Evolutionary conservation across 53 echinoderm and acorn worm species (phyloP).

Genomic region (Arbacia lixula): DNA sequence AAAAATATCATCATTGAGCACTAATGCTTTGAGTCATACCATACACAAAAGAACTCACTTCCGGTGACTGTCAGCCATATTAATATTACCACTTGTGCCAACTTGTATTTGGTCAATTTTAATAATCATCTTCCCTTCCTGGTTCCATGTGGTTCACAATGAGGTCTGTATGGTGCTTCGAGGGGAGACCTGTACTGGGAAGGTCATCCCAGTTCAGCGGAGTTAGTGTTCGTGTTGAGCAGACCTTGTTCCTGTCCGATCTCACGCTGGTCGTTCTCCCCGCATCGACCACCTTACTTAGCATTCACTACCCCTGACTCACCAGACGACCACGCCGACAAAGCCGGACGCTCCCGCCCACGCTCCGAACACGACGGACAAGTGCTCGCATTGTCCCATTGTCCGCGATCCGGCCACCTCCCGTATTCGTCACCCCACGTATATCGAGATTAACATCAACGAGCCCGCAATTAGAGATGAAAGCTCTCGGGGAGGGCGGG

Average conservation of each 20-base stretch:
- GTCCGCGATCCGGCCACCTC: constrained; percentile 2
- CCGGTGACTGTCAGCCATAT: no score
- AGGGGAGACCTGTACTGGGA: not conserved
- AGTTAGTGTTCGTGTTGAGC: not conserved
- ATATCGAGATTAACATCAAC: constrained; percentile 26
- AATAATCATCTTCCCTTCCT: no score
- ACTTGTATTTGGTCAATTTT: no score
- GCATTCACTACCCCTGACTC: not conserved
- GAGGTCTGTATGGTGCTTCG: no score
- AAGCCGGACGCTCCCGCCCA: not conserved
- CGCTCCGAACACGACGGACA: constrained; percentile 16
- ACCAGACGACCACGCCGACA: not conserved
- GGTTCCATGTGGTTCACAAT: no score
- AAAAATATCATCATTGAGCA: no score
- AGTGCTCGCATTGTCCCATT: constrained; percentile 31
- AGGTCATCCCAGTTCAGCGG: constrained; percentile 39
- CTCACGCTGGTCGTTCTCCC: constrained; percentile 15
- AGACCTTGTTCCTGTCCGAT: not conserved
- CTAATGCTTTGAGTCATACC: no score
- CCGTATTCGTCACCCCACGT: no score
- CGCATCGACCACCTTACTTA: not conserved
- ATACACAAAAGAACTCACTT: no score
- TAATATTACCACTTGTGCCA: no score
- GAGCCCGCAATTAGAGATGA: constrained; percentile 9
- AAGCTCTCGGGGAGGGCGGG: constrained; percentile 3